phyloP scores from a whole-genome alignment of 2,113 vertebrate species.

The Serilophus lunatus region DNA sequence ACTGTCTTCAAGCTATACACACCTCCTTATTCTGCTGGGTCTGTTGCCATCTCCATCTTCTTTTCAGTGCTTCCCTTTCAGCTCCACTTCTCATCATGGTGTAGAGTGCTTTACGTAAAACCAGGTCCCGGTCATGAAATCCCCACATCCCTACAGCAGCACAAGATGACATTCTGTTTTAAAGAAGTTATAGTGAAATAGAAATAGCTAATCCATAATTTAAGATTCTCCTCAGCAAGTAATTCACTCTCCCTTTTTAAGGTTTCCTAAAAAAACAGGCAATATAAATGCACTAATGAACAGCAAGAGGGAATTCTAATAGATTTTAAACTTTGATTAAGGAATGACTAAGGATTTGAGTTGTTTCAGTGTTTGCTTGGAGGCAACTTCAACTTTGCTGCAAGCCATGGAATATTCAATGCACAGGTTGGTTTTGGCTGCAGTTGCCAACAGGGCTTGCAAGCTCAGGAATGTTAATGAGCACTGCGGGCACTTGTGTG shows the following conservation, averaged over 20 bases:
- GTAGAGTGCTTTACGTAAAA: slow-evolving; percentile 94
- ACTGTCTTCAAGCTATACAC: background rate
- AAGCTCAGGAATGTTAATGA: background rate
- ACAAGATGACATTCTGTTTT: background rate
- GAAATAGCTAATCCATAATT: background rate
- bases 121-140: slow-evolving; percentile 96
- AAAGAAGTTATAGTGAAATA: background rate
- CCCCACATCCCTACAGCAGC: slow-evolving; percentile 92
- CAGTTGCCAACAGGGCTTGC: background rate
- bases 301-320: background rate
- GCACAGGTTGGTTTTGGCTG: background rate
- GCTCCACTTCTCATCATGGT: slow-evolving; percentile 97
- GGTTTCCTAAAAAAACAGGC: background rate
- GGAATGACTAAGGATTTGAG: background rate
- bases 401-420: background rate
- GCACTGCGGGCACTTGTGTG: background rate
- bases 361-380: background rate
- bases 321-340: background rate
- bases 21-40: slow-evolving; percentile 99
- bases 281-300: background rate
- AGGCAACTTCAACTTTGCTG: background rate
- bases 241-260: background rate
- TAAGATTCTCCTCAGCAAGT: background rate
- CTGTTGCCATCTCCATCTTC: slow-evolving; percentile 98
- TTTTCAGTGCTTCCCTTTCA: slow-evolving; percentile 92